A percentile compares a stretch with the other conserved stretches of the same genome.
Evolutionary conservation across 2,113 vertebrate species (phyloP).

Genomic region (Xiphophorus hellerii): DNA sequence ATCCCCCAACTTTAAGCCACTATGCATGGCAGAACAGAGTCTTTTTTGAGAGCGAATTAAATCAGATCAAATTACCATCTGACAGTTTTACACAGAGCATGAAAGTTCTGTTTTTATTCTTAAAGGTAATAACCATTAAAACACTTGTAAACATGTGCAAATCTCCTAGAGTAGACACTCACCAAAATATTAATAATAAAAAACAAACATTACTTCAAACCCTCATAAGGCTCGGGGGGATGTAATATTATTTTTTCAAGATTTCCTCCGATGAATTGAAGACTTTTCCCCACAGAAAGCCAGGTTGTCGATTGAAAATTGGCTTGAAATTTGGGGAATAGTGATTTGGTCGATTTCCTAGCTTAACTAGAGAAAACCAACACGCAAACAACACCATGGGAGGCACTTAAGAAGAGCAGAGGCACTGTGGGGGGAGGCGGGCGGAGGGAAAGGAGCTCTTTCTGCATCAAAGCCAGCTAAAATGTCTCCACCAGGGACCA

Average conservation of each 20-base stretch:
- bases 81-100: neutral
- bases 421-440: constrained; percentile 22
- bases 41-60: neutral
- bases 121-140: neutral
- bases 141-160: neutral
- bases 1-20: too few species aligned
- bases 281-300: constrained; percentile 59
- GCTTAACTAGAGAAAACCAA: constrained; percentile 78
- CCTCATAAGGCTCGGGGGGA: constrained; percentile 67
- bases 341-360: constrained; percentile 75
- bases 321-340: constrained; percentile 79
- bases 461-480: constrained; percentile 80
- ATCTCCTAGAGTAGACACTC: neutral
- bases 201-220: constrained; percentile 63
- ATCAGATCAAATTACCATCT: neutral
- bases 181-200: constrained; percentile 44
- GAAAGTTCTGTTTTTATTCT: neutral
- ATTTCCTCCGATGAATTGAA: constrained; percentile 72
- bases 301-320: constrained; percentile 68
- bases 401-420: constrained; percentile 71
- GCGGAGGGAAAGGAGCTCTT: constrained; percentile 46
- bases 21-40: too few species aligned
- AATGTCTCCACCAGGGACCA: constrained; percentile 70
- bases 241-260: constrained; percentile 40
- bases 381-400: constrained; percentile 77